Conservation (phyloP, 2,797 vertebrate genomes). For the Pangasius larnaudii region DNA sequence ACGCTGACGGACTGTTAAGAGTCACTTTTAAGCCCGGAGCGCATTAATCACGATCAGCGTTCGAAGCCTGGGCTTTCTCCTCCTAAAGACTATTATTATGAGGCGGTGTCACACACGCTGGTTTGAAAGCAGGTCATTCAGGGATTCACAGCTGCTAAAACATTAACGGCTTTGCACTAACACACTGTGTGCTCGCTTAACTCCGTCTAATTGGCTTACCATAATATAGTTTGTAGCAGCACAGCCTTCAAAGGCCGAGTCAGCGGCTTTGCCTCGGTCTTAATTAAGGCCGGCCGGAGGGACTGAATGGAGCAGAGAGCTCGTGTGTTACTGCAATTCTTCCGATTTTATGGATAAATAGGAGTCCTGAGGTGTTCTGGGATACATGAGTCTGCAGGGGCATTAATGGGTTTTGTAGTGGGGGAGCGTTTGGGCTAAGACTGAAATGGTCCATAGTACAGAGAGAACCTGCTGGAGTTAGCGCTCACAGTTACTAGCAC, state of each 20-base stretch:
- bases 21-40: slow-evolving; percentile 19
- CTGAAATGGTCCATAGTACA: background rate
- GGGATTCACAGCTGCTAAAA: slow-evolving; percentile 39
- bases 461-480: background rate
- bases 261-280: slow-evolving; percentile 35
- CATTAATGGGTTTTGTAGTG: background rate
- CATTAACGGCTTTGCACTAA: slow-evolving; percentile 41
- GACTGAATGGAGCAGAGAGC: slow-evolving; percentile 15
- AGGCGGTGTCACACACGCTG: slow-evolving; percentile 1
- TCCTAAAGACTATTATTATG: slow-evolving; percentile 42
- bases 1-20: background rate
- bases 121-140: slow-evolving; percentile 42
- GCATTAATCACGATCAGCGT: slow-evolving; percentile 43
- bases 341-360: slow-evolving; percentile 18
- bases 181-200: slow-evolving; percentile 13
- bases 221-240: slow-evolving; percentile 36
- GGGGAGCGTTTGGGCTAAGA: background rate
- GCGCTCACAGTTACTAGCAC: background rate
- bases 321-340: slow-evolving; percentile 8
- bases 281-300: slow-evolving; percentile 40
- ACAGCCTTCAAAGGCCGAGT: slow-evolving; percentile 35
- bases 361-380: slow-evolving; percentile 12
- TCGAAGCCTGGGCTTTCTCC: slow-evolving; percentile 19
- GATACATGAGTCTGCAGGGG: background rate
- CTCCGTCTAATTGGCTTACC: slow-evolving; percentile 41